These are phyloP conservation scores for Xylophagus ater DNA, from an alignment of 2,888 invertebrate species.

Conservation along the genomic window DNA sequence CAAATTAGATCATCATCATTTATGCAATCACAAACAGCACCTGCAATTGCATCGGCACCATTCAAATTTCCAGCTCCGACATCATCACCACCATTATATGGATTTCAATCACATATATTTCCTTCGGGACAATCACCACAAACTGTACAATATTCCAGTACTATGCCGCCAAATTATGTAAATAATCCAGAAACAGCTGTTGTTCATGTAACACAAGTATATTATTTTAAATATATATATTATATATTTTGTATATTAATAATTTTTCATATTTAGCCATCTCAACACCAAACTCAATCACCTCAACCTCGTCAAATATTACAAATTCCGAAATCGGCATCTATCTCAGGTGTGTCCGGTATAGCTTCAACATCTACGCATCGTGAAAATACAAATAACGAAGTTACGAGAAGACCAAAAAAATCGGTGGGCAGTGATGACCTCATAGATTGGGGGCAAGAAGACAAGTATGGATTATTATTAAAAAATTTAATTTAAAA, in stretches of 20 bases:
- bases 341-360: conserved; percentile 18
- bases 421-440: conserved; percentile 24
- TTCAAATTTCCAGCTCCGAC: conserved; percentile 22
- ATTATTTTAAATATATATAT: not conserved
- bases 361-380: conserved; percentile 3
- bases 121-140: conserved; percentile 10
- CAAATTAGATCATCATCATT: conserved; percentile 2
- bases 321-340: conserved; percentile 19
- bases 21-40: conserved; percentile 8
- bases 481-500: conserved; percentile 9
- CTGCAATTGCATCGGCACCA: conserved; percentile 17
- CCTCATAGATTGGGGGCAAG: conserved; percentile 34
- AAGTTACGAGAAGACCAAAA: conserved; percentile 11
- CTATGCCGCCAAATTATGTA: conserved; percentile 6
- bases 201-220: conserved; percentile 4
- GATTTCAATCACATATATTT: conserved; percentile 21
- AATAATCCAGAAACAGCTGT: conserved; percentile 18
- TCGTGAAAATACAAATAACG: not conserved
- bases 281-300: conserved; percentile 9
- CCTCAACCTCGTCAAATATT: conserved; percentile 6
- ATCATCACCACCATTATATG: conserved; percentile 25
- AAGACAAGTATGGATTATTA: conserved; percentile 37
- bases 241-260: not conserved
- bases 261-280: not conserved
- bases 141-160: conserved; percentile 6